A percentile compares a stretch with the other conserved stretches of the same genome.
These are phyloP conservation scores for Lagorchestes hirsutus DNA, from an alignment of 2,797 vertebrate species.

Conservation along the genomic window DNA sequence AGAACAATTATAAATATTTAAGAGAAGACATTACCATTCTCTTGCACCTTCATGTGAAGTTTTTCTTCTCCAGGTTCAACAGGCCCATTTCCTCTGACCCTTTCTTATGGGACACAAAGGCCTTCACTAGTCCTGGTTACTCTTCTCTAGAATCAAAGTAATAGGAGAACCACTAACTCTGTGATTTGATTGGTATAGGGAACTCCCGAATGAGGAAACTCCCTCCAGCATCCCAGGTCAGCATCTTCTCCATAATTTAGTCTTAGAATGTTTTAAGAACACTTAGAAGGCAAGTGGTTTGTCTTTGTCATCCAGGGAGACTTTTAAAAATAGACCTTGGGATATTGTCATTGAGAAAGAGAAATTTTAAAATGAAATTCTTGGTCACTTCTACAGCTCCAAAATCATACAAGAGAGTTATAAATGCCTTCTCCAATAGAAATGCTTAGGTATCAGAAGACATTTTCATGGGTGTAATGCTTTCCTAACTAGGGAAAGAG, in stretches of 20 bases:
- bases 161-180: background rate
- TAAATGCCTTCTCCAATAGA: background rate
- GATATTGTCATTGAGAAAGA: background rate
- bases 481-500: slow-evolving; percentile 35
- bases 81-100: background rate
- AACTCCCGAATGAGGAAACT: background rate
- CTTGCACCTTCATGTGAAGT: background rate
- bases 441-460: background rate
- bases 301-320: background rate
- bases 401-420: slow-evolving; percentile 10
- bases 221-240: background rate
- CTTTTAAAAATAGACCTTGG: slow-evolving; percentile 4
- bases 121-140: background rate
- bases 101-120: background rate
- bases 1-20: background rate
- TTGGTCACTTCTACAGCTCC: slow-evolving; percentile 31
- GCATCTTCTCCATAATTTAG: background rate
- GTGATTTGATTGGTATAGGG: background rate
- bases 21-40: background rate
- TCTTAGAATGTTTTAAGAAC: background rate
- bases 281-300: background rate
- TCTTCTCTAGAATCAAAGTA: background rate
- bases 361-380: slow-evolving; percentile 37
- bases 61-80: background rate
- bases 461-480: background rate